These are phyloP conservation scores for Cyprinodon diabolis DNA, from an alignment of 2,797 vertebrate genomes.

Conservation along the genomic window DNA sequence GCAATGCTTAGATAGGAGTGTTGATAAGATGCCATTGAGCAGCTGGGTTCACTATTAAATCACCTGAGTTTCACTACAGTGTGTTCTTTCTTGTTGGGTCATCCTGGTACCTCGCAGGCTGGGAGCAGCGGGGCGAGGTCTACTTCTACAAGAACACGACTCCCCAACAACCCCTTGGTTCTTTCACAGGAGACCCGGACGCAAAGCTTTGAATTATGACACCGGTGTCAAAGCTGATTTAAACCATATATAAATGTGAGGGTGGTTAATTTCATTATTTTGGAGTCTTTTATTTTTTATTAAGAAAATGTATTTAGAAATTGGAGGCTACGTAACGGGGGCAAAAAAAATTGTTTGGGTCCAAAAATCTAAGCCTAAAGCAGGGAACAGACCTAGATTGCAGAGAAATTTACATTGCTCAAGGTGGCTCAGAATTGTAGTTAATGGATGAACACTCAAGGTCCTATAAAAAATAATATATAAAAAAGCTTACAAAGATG, in stretches of 20 bases:
- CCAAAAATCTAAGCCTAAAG: constrained; percentile 39
- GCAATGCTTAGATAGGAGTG: constrained; percentile 45
- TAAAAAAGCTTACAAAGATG: background rate
- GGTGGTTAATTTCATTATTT: constrained; percentile 20
- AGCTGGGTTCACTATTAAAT: constrained; percentile 61
- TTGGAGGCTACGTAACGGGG: constrained; percentile 9
- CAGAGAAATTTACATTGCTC: constrained; percentile 4
- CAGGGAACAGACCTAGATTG: constrained; percentile 28
- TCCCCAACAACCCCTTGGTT: constrained; percentile 44
- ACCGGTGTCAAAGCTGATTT: constrained; percentile 45
- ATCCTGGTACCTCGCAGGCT: constrained; percentile 47
- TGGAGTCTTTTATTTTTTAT: background rate
- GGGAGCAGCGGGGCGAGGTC: constrained; percentile 40
- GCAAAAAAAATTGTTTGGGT: constrained; percentile 8
- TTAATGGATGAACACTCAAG: background rate
- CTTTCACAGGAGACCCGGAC: constrained; percentile 24
- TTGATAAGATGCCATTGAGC: constrained; percentile 51
- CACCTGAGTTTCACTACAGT: constrained; percentile 71
- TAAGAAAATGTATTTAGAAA: constrained; percentile 8
- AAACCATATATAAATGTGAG: constrained; percentile 25
- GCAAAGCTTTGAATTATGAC: constrained; percentile 31
- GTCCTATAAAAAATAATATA: background rate
- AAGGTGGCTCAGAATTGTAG: constrained; percentile 5
- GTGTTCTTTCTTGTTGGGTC: constrained; percentile 45
- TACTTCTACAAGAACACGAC: constrained; percentile 20